Base-by-base conservation (phyloP, 2,888 invertebrate species). In the Buathra laborator region DNA sequence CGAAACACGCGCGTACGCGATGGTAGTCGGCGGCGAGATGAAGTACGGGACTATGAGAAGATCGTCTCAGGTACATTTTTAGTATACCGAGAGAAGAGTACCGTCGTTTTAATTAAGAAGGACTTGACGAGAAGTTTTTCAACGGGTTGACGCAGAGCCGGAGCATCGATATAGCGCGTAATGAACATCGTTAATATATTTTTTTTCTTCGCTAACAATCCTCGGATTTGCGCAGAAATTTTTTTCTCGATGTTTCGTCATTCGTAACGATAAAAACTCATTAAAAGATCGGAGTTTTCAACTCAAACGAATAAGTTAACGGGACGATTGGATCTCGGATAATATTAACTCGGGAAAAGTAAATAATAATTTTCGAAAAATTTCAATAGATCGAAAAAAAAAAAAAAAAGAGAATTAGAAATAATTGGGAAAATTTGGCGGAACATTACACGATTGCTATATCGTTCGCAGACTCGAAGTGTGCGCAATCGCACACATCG, bases 401-500 rank as follows among this genome's bases (percentile, higher is more conserved):
- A 9, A 37, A 37, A 9, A 37, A 5, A 5, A 37, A 37, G 2
- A 37, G 0, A 5, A 37, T 37, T 44, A 0, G 14, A 66, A n/a
- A 16, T 44, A 10, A 43, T 66, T 4, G 43, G 0, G 16, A 43
- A 43, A 12, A 56, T 56, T 24, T 56, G 56, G 56, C 2, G 24
- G 24, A 24, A 56, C 3, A 12, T 19, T 19, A 56, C 24, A 12
- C 12, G 19, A 19, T 56, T 24, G 56, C 16, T 56, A 56, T 56
- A 56, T 56, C 24, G 56, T 19, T 24, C 24, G 56, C 56, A 4
- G 56, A 24, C 56, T 56, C 24, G 6, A 37, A 53, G 37, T 43
- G 37, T 56, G 51, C 71, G 56, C 71, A 88, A 87, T 84, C 80
- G 82, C 79, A 83, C 86, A 83, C 85, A 81, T 71, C 74, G 51